Evolutionary conservation across 1,140 invertebrate species (phyloP).

Genomic region (Epicauta chinensis): DNA sequence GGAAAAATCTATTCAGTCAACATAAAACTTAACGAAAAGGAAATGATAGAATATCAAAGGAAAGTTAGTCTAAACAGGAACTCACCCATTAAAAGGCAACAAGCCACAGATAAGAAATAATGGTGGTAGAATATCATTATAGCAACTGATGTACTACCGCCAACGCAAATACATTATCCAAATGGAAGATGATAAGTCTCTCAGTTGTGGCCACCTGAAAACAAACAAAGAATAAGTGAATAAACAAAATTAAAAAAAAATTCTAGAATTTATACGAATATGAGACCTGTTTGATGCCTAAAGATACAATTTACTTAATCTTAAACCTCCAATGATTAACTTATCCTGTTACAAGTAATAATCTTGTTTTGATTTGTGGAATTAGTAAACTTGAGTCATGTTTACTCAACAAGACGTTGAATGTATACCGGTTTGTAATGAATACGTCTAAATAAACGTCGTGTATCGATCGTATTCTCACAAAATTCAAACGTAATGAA

Average conservation of each 20-base stretch:
- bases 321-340: conserved; percentile 16
- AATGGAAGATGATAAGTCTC: neutral
- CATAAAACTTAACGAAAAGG: neutral
- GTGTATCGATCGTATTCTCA: conserved; percentile 11
- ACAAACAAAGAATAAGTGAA: too few species aligned
- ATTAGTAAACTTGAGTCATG: conserved; percentile 18
- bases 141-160: conserved; percentile 7
- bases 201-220: too few species aligned
- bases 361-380: conserved; percentile 25
- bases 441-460: conserved; percentile 5
- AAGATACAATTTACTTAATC: conserved; percentile 12
- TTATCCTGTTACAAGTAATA: conserved; percentile 22
- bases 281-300: too few species aligned
- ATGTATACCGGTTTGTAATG: conserved; percentile 10
- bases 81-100: conserved; percentile 20
- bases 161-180: conserved; percentile 12
- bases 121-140: conserved; percentile 8
- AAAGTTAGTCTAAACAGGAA: neutral
- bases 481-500: conserved; percentile 6
- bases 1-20: too few species aligned
- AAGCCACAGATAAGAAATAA: conserved; percentile 9
- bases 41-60: conserved; percentile 5
- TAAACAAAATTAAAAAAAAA: too few species aligned
- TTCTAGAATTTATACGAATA: too few species aligned
- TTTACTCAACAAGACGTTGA: conserved; percentile 16